Percentiles rank a stretch among this genome's conserved stretches.
Conservation (phyloP, 2,888 invertebrate species). For the Campoplex capitator region DNA sequence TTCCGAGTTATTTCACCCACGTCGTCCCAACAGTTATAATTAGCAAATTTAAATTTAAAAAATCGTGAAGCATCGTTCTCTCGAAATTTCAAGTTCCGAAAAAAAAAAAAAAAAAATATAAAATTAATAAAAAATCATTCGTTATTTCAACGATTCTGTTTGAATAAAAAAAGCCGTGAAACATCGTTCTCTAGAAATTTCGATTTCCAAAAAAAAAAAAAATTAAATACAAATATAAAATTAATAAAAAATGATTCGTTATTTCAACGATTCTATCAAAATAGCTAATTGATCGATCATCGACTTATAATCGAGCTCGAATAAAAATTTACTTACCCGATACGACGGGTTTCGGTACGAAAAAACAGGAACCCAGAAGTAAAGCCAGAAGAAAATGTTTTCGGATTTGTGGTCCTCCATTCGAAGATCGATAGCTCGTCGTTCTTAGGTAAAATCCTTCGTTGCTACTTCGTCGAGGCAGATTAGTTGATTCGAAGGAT, state of each 20-base stretch:
- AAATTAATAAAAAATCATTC: too few relatives aligned
- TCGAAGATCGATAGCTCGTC: constrained; percentile 72
- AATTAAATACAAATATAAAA: too few relatives aligned
- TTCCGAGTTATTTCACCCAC: not conserved
- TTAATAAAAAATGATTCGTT: too few relatives aligned
- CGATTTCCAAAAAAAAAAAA: too few relatives aligned
- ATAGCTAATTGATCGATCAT: not conserved
- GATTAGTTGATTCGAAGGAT: constrained; percentile 5
- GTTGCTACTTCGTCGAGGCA: constrained; percentile 68
- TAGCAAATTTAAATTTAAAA: not conserved
- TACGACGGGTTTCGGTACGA: constrained; percentile 78
- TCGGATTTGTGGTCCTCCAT: constrained; percentile 71
- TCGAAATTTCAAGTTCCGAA: not conserved
- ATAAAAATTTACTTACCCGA: constrained; percentile 76
- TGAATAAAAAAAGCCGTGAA: not conserved
- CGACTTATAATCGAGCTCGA: not conserved
- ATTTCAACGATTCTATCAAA: not conserved
- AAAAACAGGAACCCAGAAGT: constrained; percentile 75
- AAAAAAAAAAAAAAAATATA: too few relatives aligned
- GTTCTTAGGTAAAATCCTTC: constrained; percentile 75
- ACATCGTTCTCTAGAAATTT: not conserved
- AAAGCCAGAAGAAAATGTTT: constrained; percentile 74
- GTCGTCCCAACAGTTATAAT: not conserved
- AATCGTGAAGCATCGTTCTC: not conserved
- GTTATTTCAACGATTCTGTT: too few relatives aligned